Conservation (phyloP, 2,113 vertebrate genomes). For the Apaloderma vittatum region DNA sequence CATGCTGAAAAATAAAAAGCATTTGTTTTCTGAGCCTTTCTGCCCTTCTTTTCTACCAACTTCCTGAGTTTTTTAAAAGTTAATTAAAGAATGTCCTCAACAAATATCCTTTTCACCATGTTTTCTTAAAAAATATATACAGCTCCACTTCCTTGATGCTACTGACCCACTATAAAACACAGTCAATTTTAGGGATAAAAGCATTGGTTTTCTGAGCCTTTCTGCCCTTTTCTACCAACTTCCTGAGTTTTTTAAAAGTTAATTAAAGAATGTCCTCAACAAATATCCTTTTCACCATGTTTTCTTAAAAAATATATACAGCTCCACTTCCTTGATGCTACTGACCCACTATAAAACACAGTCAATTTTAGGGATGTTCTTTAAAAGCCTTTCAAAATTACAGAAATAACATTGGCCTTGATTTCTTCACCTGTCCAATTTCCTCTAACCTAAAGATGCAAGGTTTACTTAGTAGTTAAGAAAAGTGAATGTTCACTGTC, state of each 20-base stretch:
- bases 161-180: not conserved
- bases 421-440: not conserved
- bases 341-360: not conserved
- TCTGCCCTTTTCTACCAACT: not conserved
- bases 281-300: not conserved
- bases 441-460: not conserved
- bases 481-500: constrained; percentile 30
- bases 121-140: not conserved
- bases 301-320: not conserved
- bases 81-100: not conserved
- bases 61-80: not conserved
- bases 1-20: not conserved
- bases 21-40: not conserved
- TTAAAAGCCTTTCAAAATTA: not conserved
- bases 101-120: not conserved
- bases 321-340: not conserved
- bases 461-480: constrained; percentile 33
- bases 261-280: not conserved
- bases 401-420: not conserved
- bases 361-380: not conserved
- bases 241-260: not conserved
- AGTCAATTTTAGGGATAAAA: not conserved
- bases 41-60: not conserved
- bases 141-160: not conserved
- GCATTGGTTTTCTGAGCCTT: not conserved